Base-by-base conservation (phyloP, 2,113 vertebrate species). In the Marmota monax region DNA sequence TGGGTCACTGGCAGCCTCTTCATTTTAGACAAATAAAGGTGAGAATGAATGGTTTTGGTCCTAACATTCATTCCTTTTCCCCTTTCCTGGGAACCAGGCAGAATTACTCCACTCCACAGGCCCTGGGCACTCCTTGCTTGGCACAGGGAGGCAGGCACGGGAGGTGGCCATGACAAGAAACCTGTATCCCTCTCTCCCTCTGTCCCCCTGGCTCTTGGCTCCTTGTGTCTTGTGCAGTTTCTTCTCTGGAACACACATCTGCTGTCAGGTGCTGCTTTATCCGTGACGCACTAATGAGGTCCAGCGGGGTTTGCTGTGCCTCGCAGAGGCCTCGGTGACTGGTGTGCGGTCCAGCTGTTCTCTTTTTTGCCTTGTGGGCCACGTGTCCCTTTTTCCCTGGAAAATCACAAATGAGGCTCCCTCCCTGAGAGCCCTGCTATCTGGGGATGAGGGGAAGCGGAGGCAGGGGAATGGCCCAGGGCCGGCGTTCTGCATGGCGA, bases 231-330 rank as follows among this genome's bases (percentile, higher is more conserved):
- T 61, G 67, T 39, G 67, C 86, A 95, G 12, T n/a, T 32, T 65
- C 88, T 39, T 92, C 61, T 51, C 72, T 78, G 37, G 10, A 16
- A 9, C 39, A 18, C 5, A 2, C 13, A 5, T 5, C 42, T 23
- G 39, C 83, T 65, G 74, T 73, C 90, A 58, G 92, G 10, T 29
- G 69, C 84, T 84, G 87, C 87, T 83, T 86, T 83, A 79, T 93
- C 87, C 39, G 92, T 48, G 82, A 70, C 23, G 25, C 89, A 27
- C 79, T 97, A 93, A 97, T 96, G 72, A 88, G 96, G 90, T 70
- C 97, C 87, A 34, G 88, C 0, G 92, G 97, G 96, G 80, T 42
- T 95, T 76, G 76, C 70, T 76, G 11, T 48, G 78, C 39, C 0
- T 2, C 32, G 73, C 61, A 72, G 84, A 74, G 65, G 63, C 51